Conservation (phyloP, 2,113 vertebrate species). For the Ptilorrhoa leucosticta region DNA sequence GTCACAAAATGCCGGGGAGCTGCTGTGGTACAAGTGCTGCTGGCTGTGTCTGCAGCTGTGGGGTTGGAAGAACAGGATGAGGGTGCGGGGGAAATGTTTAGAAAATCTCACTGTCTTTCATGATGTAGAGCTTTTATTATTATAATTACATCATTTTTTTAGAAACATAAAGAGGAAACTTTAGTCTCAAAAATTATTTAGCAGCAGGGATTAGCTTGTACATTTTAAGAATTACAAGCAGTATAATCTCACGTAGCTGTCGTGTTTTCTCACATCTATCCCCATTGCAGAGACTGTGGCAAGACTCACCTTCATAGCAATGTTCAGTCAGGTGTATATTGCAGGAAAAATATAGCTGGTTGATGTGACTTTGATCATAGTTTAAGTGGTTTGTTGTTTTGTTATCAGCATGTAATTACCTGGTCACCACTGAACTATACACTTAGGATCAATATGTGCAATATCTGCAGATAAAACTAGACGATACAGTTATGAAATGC, state of each 20-base stretch:
- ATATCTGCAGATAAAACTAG: neutral
- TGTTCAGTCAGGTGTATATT: neutral
- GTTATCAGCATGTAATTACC: neutral
- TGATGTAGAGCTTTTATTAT: neutral
- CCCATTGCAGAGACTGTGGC: neutral
- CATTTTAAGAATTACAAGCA: neutral
- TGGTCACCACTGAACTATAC: neutral
- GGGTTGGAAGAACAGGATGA: neutral
- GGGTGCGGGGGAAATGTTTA: neutral
- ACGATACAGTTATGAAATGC: neutral
- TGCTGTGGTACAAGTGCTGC: accelerated
- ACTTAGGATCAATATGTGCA: neutral
- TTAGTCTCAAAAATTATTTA: neutral
- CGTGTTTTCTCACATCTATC: neutral
- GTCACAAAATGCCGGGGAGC: neutral
- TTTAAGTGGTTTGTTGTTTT: neutral
- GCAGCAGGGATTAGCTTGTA: neutral
- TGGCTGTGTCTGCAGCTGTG: neutral
- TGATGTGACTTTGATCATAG: neutral
- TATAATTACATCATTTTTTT: neutral
- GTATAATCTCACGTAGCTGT: neutral
- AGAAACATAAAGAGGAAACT: neutral
- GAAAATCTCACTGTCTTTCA: neutral
- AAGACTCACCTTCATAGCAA: neutral
- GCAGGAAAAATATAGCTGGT: neutral